A percentile compares a stretch with the other conserved stretches of the same genome.
phyloP scores from a whole-genome alignment of 2,888 invertebrate species.

The Tetragonisca angustula region DNA sequence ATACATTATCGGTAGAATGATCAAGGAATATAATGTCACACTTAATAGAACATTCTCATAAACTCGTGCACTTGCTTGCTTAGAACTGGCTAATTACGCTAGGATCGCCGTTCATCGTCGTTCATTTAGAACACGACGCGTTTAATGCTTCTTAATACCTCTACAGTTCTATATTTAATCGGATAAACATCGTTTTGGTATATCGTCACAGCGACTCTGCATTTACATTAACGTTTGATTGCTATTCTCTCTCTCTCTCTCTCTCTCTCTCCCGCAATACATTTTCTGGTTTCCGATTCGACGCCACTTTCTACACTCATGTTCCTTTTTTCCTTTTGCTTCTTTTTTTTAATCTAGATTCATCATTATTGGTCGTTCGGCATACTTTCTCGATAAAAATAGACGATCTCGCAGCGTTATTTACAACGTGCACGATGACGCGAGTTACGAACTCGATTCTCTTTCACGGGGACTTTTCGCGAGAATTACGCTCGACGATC shows the following conservation, averaged over 20 bases:
- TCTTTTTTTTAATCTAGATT: slow-evolving; percentile 41
- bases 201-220: slow-evolving; percentile 83
- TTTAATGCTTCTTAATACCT: slow-evolving; percentile 47
- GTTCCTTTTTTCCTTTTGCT: neutral
- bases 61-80: slow-evolving; percentile 68
- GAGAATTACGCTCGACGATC: neutral
- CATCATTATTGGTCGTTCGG: slow-evolving; percentile 70
- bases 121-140: slow-evolving; percentile 39
- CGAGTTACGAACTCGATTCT: neutral
- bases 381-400: slow-evolving; percentile 76
- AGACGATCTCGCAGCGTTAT: slow-evolving; percentile 66
- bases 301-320: neutral
- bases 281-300: slow-evolving; percentile 24
- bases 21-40: slow-evolving; percentile 76
- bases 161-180: slow-evolving; percentile 65
- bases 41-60: slow-evolving; percentile 71
- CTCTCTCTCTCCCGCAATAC: slow-evolving; percentile 21
- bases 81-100: slow-evolving; percentile 65
- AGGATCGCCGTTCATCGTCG: slow-evolving; percentile 22
- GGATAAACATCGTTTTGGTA: slow-evolving; percentile 83
- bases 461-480: neutral
- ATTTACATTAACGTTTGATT: slow-evolving; percentile 78
- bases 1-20: slow-evolving; percentile 72
- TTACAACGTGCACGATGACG: slow-evolving; percentile 52
- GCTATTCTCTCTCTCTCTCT: slow-evolving; percentile 66